phyloP scores from a whole-genome alignment of 2,113 vertebrate genomes.

The Potamarius usumacintae region DNA sequence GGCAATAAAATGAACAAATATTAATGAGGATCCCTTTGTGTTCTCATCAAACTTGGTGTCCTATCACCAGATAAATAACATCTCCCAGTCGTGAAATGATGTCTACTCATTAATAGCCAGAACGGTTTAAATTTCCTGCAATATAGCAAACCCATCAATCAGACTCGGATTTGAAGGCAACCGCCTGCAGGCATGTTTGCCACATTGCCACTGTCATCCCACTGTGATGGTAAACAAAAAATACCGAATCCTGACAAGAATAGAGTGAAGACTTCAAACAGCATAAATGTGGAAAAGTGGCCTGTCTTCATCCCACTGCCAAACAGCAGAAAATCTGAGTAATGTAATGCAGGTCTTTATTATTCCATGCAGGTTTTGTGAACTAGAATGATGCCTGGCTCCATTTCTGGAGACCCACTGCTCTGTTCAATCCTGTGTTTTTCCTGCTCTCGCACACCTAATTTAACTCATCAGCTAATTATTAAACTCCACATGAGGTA shows the following conservation, averaged over 20 bases:
- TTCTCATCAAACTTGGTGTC: neutral
- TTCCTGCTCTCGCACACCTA: slow-evolving; percentile 15
- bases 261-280: neutral
- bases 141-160: slow-evolving; percentile 35
- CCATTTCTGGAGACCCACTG: slow-evolving; percentile 4
- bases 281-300: slow-evolving; percentile 16
- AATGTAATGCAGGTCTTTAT: neutral
- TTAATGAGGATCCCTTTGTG: slow-evolving; percentile 4
- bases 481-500: neutral
- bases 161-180: slow-evolving; percentile 21
- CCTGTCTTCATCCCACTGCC: neutral
- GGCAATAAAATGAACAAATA: slow-evolving; percentile 19
- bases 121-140: slow-evolving; percentile 28
- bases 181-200: slow-evolving; percentile 29
- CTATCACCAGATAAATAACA: slow-evolving; percentile 22
- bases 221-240: slow-evolving; percentile 35
- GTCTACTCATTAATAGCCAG: slow-evolving; percentile 37
- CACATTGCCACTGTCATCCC: slow-evolving; percentile 9
- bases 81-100: slow-evolving; percentile 4
- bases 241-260: neutral
- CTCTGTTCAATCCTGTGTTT: neutral
- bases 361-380: slow-evolving; percentile 11
- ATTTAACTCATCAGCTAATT: slow-evolving; percentile 22
- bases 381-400: neutral
- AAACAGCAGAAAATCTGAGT: neutral